phyloP scores from a whole-genome alignment of 2,797 vertebrate genomes.

The Setipinna tenuifilis region DNA sequence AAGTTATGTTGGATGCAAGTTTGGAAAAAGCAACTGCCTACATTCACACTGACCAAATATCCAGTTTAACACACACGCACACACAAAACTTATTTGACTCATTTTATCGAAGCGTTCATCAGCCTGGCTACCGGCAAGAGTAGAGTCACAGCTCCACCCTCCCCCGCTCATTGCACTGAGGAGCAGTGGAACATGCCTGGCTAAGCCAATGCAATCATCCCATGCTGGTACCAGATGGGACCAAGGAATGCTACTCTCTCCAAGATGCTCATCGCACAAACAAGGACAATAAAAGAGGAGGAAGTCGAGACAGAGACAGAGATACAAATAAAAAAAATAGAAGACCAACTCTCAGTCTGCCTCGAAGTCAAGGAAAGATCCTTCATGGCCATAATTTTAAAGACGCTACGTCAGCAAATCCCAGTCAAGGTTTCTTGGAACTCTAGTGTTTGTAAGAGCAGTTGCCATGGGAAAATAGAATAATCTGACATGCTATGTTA shows the following conservation, averaged over 20 bases:
- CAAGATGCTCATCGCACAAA: not conserved
- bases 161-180: slow-evolving; percentile 69
- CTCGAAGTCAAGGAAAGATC: no score
- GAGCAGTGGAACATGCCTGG: slow-evolving; percentile 70
- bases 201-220: slow-evolving; percentile 76
- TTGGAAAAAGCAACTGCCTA: not conserved
- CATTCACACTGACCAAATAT: not conserved
- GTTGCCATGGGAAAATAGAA: not conserved
- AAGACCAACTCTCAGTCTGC: no score
- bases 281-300: slow-evolving; percentile 52
- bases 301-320: slow-evolving; percentile 34
- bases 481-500: not conserved
- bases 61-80: not conserved
- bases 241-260: slow-evolving; percentile 67
- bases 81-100: not conserved
- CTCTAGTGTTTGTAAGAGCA: not conserved
- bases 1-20: no score
- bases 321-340: no score
- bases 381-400: no score
- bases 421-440: no score
- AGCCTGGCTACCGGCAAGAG: slow-evolving; percentile 60
- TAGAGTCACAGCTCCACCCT: slow-evolving; percentile 54
- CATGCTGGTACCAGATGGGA: slow-evolving; percentile 78
- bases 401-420: no score
- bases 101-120: slow-evolving; percentile 21